phyloP scores from a whole-genome alignment of 2,797 vertebrate species.

The Periophthalmus magnuspinnatus region DNA sequence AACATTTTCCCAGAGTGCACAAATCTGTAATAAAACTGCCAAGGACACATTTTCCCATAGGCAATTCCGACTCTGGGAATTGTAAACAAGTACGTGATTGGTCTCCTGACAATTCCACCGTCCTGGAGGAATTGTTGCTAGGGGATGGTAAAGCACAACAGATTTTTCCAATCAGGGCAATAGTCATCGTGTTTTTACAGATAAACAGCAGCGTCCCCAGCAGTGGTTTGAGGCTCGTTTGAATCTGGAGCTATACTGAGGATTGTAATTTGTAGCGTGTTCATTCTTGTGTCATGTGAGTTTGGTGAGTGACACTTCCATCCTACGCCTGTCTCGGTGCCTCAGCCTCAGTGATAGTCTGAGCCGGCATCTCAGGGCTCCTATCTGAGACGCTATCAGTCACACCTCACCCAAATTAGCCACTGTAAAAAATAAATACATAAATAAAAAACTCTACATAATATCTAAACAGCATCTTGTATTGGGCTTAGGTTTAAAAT shows the following conservation, averaged over 20 bases:
- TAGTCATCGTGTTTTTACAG: constrained; percentile 6
- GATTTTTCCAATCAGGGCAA: neutral
- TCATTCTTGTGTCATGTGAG: constrained; percentile 52
- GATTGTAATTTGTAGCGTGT: constrained; percentile 50
- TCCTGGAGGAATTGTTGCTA: constrained; percentile 46
- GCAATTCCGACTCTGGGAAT: neutral
- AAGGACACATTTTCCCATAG: neutral
- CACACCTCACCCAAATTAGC: constrained; percentile 65
- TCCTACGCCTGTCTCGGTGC: constrained; percentile 64
- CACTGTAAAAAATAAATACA: constrained; percentile 26
- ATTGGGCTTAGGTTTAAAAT: constrained; percentile 22
- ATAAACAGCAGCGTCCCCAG: constrained; percentile 23
- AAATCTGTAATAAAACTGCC: neutral
- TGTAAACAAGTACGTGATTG: constrained; percentile 49
- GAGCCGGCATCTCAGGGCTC: constrained; percentile 51
- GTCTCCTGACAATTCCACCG: constrained; percentile 54
- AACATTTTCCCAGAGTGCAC: neutral
- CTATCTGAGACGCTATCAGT: constrained; percentile 57
- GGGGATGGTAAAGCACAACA: constrained; percentile 30
- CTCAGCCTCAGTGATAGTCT: constrained; percentile 60
- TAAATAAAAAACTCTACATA: neutral
- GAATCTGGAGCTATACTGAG: constrained; percentile 35
- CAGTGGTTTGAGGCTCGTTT: constrained; percentile 27
- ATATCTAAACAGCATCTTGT: constrained; percentile 21
- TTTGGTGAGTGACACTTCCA: constrained; percentile 58